Base-by-base conservation (phyloP, 2,797 vertebrate genomes). In the Babyrousa celebensis region DNA sequence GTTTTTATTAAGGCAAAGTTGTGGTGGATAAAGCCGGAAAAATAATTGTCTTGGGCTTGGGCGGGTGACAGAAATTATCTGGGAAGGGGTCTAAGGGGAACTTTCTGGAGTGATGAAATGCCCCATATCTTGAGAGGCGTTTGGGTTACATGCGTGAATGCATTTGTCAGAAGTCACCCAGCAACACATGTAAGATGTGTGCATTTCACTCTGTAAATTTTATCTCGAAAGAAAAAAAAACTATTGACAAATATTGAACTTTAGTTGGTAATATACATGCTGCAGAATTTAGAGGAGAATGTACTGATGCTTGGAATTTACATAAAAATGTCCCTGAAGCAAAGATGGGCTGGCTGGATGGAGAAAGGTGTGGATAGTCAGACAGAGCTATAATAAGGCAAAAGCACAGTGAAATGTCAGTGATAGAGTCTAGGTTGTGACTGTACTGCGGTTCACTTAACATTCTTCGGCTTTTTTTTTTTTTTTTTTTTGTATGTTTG, bases 1-100 rank as follows among this genome's bases (percentile, higher is more conserved):
- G 11, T 48, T 94, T 94, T 86, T 48, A 72, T 89, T 65, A 88
- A 72, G 40, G 16, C 23, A 90, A 92, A 94, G 71, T 0, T 43
- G 23, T 56, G 32, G 23, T 91, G 18, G 62, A 85, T 27, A 94
- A 72, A 62, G 48, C 16, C 17, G 80, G 78, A 89, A 74, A 58
- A 84, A 6, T 60, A 25, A 17, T 68, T 23, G 5, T 23, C 23
- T 90, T 71, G 68, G 32, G 54, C 27, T 48, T 48, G 2, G 1
- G 11, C 36, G 6, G 21, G 32, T 9, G 6, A 7, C 27, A 87
- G 58, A 58, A 32, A 67, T 56, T 16, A 21, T 8, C 60, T 88
- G 9, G 23, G 40, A 85, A 85, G 0, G 1, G 5, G 0, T 48
- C 0, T 6, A 9, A 54, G n/a, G n/a, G 23, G 25, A 78, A 75